Evolutionary conservation across 2,888 invertebrate species (phyloP).

Genomic region (Rhogogaster chlorosoma): DNA sequence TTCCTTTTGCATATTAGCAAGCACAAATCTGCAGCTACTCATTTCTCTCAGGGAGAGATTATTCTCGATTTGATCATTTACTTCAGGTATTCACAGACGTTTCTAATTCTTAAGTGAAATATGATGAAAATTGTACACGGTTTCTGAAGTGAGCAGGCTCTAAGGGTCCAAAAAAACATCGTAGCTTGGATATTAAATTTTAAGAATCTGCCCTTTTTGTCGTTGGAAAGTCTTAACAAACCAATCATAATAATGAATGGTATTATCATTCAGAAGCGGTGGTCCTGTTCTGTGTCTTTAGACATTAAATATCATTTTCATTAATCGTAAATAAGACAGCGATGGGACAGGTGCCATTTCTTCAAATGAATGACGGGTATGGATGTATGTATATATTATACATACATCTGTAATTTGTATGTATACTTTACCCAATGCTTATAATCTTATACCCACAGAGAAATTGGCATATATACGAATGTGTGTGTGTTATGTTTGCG

Average conservation of each 20-base stretch:
- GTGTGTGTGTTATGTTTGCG: constrained; percentile 68
- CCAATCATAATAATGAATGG: constrained; percentile 9
- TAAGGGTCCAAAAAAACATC: constrained; percentile 27
- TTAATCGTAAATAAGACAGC: not conserved
- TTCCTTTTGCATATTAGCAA: not conserved
- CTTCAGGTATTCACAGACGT: not conserved
- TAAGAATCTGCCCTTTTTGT: not conserved
- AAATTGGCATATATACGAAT: constrained; percentile 52
- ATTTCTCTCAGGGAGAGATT: not conserved
- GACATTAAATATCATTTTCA: constrained; percentile 24
- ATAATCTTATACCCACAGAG: constrained; percentile 12
- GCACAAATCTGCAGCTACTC: not conserved
- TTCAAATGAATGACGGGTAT: not conserved
- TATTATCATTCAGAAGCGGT: constrained; percentile 37
- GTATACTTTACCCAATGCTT: constrained; percentile 18
- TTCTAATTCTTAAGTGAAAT: not conserved
- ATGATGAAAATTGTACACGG: constrained; percentile 1
- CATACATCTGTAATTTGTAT: constrained; percentile 35
- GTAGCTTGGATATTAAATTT: constrained; percentile 1
- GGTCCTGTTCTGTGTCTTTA: constrained; percentile 22
- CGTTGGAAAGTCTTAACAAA: constrained; percentile 5
- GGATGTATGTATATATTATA: constrained; percentile 37
- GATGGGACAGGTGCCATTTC: constrained; percentile 29
- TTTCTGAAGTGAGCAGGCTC: constrained; percentile 5
- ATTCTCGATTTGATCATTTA: not conserved